Evolutionary conservation across 2,797 vertebrate genomes (phyloP).

Genomic region (Acipenser transmontanus): DNA sequence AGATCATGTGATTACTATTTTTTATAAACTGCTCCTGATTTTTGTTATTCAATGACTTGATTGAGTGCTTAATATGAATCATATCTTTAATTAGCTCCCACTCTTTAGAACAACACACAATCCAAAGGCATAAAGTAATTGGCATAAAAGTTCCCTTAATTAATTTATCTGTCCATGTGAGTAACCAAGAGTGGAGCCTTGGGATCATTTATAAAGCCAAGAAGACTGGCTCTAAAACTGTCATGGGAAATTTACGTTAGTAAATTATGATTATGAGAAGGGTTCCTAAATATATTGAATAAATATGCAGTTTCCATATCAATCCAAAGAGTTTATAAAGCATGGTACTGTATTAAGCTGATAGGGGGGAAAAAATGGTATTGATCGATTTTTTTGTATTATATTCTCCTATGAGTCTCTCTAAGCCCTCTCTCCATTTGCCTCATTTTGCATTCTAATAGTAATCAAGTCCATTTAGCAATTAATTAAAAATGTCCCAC

Average conservation of each 20-base stretch:
- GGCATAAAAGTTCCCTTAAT: slow-evolving; percentile 88
- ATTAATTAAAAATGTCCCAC: slow-evolving; percentile 74
- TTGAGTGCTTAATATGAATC: slow-evolving; percentile 80
- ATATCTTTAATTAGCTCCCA: slow-evolving; percentile 86
- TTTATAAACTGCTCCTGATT: slow-evolving; percentile 75
- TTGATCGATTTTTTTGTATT: slow-evolving; percentile 61
- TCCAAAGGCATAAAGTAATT: slow-evolving; percentile 88
- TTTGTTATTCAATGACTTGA: slow-evolving; percentile 68
- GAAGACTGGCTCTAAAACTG: slow-evolving; percentile 65
- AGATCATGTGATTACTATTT: slow-evolving; percentile 69
- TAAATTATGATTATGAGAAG: slow-evolving; percentile 57
- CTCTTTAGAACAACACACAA: slow-evolving; percentile 79
- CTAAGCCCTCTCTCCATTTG: too few relatives aligned
- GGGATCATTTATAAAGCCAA: slow-evolving; percentile 82
- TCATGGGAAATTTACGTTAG: slow-evolving; percentile 67
- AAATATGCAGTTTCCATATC: slow-evolving; percentile 60
- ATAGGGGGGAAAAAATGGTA: slow-evolving; percentile 60
- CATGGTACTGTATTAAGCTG: slow-evolving; percentile 45
- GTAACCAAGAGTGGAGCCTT: slow-evolving; percentile 74
- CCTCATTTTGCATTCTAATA: too few relatives aligned
- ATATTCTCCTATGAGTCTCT: slow-evolving; percentile 54
- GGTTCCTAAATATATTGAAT: slow-evolving; percentile 64
- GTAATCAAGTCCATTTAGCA: slow-evolving; percentile 69
- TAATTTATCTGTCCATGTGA: slow-evolving; percentile 87
- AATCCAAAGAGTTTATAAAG: slow-evolving; percentile 49